Evolutionary conservation across 2,797 vertebrate species (phyloP), one percentile per base, ranked within the genome.

Genomic region (Carduelis carduelis): DNA sequence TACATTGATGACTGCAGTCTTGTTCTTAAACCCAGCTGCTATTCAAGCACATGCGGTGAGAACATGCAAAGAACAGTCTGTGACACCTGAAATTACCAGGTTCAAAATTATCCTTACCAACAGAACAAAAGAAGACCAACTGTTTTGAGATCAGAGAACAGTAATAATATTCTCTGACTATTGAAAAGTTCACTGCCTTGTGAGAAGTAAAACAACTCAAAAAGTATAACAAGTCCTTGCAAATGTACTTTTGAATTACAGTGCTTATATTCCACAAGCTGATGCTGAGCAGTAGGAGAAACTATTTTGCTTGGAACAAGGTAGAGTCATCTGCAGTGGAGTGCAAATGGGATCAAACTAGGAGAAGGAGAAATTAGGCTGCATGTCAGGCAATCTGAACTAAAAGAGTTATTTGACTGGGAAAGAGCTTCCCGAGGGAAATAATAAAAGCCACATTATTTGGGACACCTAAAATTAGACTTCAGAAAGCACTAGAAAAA

Each of bases 391-490:
- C 70, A 93, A 4, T 74, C 52, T 77, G 59, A 95, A 77, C 77
- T 43, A 27, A 44, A 53, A 70, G 55, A 92, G 32, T 68, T 94
- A 90, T 57, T 87, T 96, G 75, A 92, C 52, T 89, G 47, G 27
- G 41, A 90, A 87, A 87, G 74, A 90, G 41, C 70, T 91, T 87
- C 95, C 76, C 87, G 50, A 50, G 66, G 74, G 96, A 95, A 93
- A 91, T 95, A 93, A 81, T 76, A 87, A 49, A 95, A 96, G 77
- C 30, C 66, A 86, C 26, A 11, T 91, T 96, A 95, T 97, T 90
- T 93, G 87, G 96, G 94, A 87, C 96, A 93, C 49, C 93, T 97
- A 97, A 95, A 95, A 95, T 96, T 96, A 96, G 91, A 77, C 37
- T 82, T 69, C 49, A 90, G 70, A 87, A 88, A 70, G 80, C 66